Base-by-base conservation (phyloP, 1,140 invertebrate genomes). In the Bactericera cockerelli region DNA sequence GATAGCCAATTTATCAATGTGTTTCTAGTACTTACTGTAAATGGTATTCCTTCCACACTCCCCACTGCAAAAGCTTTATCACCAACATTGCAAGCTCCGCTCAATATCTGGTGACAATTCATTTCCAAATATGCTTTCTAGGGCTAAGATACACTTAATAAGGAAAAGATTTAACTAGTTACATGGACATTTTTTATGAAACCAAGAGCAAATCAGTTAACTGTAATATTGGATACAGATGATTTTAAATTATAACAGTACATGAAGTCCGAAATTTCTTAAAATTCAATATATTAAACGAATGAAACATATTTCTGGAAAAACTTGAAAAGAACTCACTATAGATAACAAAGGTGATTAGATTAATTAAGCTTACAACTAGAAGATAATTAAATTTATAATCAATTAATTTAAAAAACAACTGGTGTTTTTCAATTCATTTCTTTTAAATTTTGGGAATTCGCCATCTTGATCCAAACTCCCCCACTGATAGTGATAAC, bases 41-140 rank as follows among this genome's bases (percentile, higher is more conserved):
- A 99, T 66, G 94, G 90, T 70, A 97, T 87, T 68, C 95, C 94
- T 81, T 98, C 95, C 60, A 99, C 93, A 71, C 89, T 95, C 67
- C 96, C 96, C 67, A 98, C 88, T 68, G 93, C 92, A 80, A 95
- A 98, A 75, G 93, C 97, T 75, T 91, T 86, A 78, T 98, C 93
- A 68, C 93, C 94, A 69, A 87, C 86, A 81, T 99, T 99, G 76
- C 93, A 94, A 74, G 96, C 95, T 70, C 96, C 96, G 76, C 89
- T 92, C 67, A 93, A 77, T 75, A 92, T 89, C 77, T 93, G 89
- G 76, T 93, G 89, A 76, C 87, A 84, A 81, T 90, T 89, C 87
- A 91, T 91, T 2, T 16, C 28, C 4, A 13, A 31, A 31, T 31
- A 31, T 31, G 28, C 13, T 49, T 49, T 49, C 19, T 19, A 49